Evolutionary conservation across 2,888 invertebrate species (phyloP), one percentile per base, ranked within the genome.

Genomic region (Phorcus lineatus): DNA sequence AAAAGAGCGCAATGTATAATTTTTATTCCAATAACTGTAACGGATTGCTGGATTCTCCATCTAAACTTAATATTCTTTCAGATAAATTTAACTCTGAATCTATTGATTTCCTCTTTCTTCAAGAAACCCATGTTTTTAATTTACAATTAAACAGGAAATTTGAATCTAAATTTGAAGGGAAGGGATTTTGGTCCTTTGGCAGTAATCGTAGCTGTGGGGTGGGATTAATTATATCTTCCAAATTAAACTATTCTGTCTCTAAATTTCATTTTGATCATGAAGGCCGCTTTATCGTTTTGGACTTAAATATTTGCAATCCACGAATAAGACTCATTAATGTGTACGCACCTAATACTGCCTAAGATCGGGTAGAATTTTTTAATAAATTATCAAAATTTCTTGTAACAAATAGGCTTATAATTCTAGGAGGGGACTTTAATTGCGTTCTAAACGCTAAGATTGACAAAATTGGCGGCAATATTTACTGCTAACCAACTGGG

Each of bases 31-130:
- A 36, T 17, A 70, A 70, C 19, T 70, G 70, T 70, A 70, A 70
- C 40, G 70, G 70, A 19, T 19, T 70, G 4, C 11, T 70, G 19
- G 9, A 40, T 19, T 31, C 4, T 19, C 19, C n/a, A n/a, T n/a
- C 70, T 70, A 70, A 40, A 70, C 4, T 40, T 1, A 70, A 70
- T 19, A 40, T 85, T 62, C 86, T 86, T 67, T 78, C 66, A 16
- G 62, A 80, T 31, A 79, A 84, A 76, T 74, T 57, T n/a, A 83
- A 83, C 13, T 82, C 82, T 13, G 82, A 82, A 16, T 80, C 81
- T n/a, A 70, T 70, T 19, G 36, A 77, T 19, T 57, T 78, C n/a
- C 31, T 78, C 19, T 66, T 78, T n/a, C 54, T 55, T 55, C 76
- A 77, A 57, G 76, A 77, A 28, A 77, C 76, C 24, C 76, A 77